A percentile compares a stretch with the other conserved stretches of the same genome.
Conservation (phyloP, 2,113 vertebrate genomes). For the Sturnus vulgaris region DNA sequence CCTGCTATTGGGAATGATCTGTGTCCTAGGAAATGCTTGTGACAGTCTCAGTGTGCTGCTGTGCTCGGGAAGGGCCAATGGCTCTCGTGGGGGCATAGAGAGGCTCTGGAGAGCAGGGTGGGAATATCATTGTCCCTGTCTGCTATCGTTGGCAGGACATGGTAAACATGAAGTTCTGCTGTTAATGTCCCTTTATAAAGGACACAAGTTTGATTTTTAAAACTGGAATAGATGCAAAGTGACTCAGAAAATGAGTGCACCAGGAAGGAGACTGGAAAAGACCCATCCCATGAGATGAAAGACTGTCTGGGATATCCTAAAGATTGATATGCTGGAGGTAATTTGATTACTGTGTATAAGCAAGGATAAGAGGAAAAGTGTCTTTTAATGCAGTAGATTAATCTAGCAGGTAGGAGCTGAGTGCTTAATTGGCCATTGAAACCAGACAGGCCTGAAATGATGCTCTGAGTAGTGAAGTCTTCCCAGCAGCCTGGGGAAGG, state of each 20-base stretch:
- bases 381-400: neutral
- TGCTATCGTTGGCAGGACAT: neutral
- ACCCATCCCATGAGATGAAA: constrained; percentile 20
- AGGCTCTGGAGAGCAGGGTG: neutral
- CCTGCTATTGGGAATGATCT: accelerated
- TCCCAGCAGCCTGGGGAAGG: neutral
- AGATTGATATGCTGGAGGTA: neutral
- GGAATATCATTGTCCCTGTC: neutral
- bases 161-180: neutral
- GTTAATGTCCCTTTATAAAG: neutral
- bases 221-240: neutral
- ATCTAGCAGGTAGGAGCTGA: neutral
- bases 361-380: neutral
- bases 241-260: neutral
- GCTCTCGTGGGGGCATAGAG: accelerated
- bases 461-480: neutral
- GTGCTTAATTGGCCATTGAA: constrained; percentile 11
- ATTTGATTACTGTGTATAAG: neutral
- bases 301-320: neutral
- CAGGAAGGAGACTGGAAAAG: constrained; percentile 27
- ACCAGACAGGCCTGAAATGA: constrained; percentile 33
- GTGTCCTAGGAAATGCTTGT: neutral
- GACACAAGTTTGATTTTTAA: neutral
- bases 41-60: neutral
- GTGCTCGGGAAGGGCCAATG: neutral